Evolutionary conservation across 1,140 invertebrate species (phyloP), one percentile per base, ranked within the genome.

Genomic region (Pomacea maculata): DNA sequence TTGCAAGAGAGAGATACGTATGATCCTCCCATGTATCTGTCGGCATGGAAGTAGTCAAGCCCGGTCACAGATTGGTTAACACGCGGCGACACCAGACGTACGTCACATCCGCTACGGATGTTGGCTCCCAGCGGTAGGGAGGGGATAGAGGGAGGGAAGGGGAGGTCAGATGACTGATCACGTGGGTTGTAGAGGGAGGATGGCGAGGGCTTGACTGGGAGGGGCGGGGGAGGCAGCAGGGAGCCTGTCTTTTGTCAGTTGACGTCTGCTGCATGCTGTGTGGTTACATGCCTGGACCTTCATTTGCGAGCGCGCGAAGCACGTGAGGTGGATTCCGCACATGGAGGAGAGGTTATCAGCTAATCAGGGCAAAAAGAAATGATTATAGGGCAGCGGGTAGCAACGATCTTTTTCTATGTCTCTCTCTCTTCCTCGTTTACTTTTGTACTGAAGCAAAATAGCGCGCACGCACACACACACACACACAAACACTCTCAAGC

Each of bases 221-320:
- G 34, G 34, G 34, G 25, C 25, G 0, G 6, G 34, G 34, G 34
- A 45, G 34, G 11, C 73, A n/a, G 73, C 7, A 61, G 73, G 71
- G 34, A 29, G 73, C 21, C 73, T 75, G 73, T 75, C 73, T 75
- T 75, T 57, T 75, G 54, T 75, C 52, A 75, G 73, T 4, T 5
- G n/a, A 14, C 21, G 52, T 14, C 11, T 75, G 45, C 25, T 54
- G 73, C 54, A 19, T 11, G 73, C 73, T 75, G 73, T 57, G 45
- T 15, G 19, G 7, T 52, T n/a, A n/a, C 73, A 75, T 75, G 57
- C 73, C 73, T 57, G 19, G 45, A 75, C 73, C 6, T 75, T 75
- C 73, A 75, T 75, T 75, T 75, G 55, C 52, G 54, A 21, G 73
- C 54, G 52, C 73, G 52, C 54, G 14, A 17, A 61, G 21, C 45